These are phyloP conservation scores for Pelosia muscerda DNA, from an alignment of 2,888 invertebrate genomes.

Conservation along the genomic window DNA sequence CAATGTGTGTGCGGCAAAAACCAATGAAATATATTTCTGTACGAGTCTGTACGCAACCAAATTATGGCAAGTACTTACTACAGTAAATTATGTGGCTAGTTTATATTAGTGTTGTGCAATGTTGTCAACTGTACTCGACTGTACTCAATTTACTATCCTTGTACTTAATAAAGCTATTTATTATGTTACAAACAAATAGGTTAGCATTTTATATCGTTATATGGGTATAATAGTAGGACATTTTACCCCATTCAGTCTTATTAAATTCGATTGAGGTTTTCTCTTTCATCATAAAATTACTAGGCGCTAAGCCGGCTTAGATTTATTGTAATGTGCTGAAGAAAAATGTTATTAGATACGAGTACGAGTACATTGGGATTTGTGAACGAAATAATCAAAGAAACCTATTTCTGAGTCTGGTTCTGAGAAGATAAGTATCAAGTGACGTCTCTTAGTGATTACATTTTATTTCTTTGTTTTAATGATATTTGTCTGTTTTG, in stretches of 20 bases:
- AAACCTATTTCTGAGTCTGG: slow-evolving; percentile 7
- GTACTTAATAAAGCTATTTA: slow-evolving; percentile 31
- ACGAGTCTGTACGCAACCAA: neutral
- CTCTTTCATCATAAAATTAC: slow-evolving; percentile 14
- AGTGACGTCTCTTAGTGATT: neutral
- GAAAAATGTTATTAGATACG: neutral
- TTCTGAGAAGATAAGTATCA: neutral
- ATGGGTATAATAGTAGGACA: neutral
- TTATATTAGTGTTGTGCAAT: slow-evolving; percentile 18
- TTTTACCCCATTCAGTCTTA: neutral
- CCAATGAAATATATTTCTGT: slow-evolving; percentile 5
- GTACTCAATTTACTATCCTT: slow-evolving; percentile 33
- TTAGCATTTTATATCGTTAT: slow-evolving; percentile 6
- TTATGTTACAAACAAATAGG: slow-evolving; percentile 18
- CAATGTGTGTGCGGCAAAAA: neutral
- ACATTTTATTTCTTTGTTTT: neutral
- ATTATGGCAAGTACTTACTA: neutral
- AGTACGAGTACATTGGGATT: slow-evolving; percentile 4
- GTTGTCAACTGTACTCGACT: slow-evolving; percentile 18
- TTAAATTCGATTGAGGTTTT: slow-evolving; percentile 13
- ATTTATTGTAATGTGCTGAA: neutral
- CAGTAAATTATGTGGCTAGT: slow-evolving; percentile 7
- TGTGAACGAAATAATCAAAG: slow-evolving; percentile 5
- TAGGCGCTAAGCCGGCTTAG: slow-evolving; percentile 3
- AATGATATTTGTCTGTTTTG: neutral